Evolutionary conservation across 2,113 vertebrate species (phyloP), one percentile per base, ranked within the genome.

Genomic region (Patagioenas fasciata): DNA sequence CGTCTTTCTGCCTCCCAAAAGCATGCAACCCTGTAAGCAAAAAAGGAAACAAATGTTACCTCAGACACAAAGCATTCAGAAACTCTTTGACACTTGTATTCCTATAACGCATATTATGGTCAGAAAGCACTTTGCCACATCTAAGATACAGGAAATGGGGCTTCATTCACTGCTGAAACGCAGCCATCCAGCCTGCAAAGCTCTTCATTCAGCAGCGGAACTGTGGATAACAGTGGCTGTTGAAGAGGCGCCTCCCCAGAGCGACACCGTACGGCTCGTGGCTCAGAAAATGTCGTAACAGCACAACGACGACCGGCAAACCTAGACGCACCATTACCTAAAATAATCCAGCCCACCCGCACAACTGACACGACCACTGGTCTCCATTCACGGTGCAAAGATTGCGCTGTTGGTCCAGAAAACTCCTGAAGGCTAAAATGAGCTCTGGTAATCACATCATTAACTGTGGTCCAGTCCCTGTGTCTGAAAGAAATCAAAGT

Each of bases 1-100:
- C 32, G 98, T 99, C 97, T 99, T 99, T 97, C 99, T 99, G 77
- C 99, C 99, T 88, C 99, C 99, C 24, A 99, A 97, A 80, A 99
- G 98, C 99, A 99, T 99, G 95, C 99, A 99, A 93, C 99, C 98
- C 99, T 99, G 93, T 48, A 96, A 94, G 75, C 31, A 93, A 64
- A 97, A 86, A 96, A 50, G 38, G 77, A 89, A 95, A 83, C 24
- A 88, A 82, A 57, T 18, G 19, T 96, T 90, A 91, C 57, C 32
- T 84, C 56, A 72, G 66, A 83, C 15, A 80, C 29, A 93, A 92
- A 93, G 53, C 40, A 58, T 85, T 51, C 60, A 66, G 34, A 47
- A 47, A 3, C 54, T 92, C 44, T 85, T 80, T 48, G 57, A 92
- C 29, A 61, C 2, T 29, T 88, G 10, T 61, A 66, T 85, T 88